phyloP scores from a whole-genome alignment of 2,113 vertebrate species.

The Naja naja region DNA sequence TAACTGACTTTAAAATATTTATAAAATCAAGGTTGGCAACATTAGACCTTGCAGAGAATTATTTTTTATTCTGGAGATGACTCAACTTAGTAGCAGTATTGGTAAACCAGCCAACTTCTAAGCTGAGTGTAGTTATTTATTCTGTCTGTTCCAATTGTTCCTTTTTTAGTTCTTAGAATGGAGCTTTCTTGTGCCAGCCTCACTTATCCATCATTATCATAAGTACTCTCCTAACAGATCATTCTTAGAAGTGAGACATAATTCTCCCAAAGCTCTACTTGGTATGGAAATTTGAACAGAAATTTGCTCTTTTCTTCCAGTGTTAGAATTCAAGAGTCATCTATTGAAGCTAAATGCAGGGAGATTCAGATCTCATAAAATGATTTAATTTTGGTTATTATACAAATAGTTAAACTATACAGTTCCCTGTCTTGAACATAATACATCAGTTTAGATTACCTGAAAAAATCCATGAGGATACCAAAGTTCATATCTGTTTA shows the following conservation, averaged over 20 bases:
- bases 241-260: neutral
- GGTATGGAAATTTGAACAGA: neutral
- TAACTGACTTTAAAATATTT: neutral
- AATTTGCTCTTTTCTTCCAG: neutral
- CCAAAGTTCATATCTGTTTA: neutral
- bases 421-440: neutral
- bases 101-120: neutral
- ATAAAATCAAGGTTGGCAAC: neutral
- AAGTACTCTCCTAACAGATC: neutral
- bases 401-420: neutral
- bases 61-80: neutral
- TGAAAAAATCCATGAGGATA: neutral
- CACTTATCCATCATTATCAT: neutral
- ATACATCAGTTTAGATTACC: neutral
- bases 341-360: neutral
- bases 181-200: neutral
- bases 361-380: neutral
- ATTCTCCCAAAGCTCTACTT: neutral
- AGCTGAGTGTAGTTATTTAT: neutral
- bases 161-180: neutral
- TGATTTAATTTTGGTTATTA: neutral
- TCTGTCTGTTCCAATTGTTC: neutral
- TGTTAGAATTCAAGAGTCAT: neutral
- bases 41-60: neutral
- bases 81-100: neutral